Percentiles rank a stretch among this genome's conserved stretches.
These are phyloP conservation scores for Eulemur mongoz DNA, from an alignment of 2,797 vertebrate species.

Conservation along the genomic window DNA sequence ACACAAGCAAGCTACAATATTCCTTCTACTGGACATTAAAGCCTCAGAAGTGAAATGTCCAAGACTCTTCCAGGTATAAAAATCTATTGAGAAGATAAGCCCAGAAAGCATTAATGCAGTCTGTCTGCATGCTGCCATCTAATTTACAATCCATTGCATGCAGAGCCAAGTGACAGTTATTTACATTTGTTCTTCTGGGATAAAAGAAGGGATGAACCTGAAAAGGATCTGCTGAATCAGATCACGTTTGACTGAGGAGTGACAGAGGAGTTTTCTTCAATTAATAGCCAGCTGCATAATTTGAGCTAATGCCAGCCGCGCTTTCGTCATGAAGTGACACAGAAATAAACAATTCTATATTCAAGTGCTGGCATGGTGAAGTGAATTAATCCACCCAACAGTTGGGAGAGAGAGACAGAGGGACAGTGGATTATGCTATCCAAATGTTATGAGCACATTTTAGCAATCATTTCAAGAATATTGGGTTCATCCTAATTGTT, in stretches of 20 bases:
- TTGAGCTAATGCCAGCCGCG: conserved; percentile 79
- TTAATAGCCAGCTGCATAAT: conserved; percentile 84
- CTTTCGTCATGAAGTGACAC: conserved; percentile 76
- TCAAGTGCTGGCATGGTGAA: conserved; percentile 65
- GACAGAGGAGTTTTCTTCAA: conserved; percentile 78
- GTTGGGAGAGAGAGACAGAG: neutral
- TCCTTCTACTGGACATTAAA: neutral
- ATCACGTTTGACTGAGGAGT: conserved; percentile 69
- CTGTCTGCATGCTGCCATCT: neutral
- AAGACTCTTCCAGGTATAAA: conserved; percentile 64
- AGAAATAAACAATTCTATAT: conserved; percentile 74
- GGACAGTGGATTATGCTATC: neutral
- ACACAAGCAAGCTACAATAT: neutral
- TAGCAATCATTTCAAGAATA: neutral
- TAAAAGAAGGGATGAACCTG: conserved; percentile 51
- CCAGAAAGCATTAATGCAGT: conserved; percentile 60
- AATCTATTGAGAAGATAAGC: conserved; percentile 47
- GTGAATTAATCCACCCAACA: conserved; percentile 56
- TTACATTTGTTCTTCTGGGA: conserved; percentile 49
- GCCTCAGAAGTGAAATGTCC: conserved; percentile 10
- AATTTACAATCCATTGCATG: conserved; percentile 54
- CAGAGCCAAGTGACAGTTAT: conserved; percentile 59
- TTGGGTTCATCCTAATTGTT: neutral
- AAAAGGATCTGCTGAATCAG: conserved; percentile 79
- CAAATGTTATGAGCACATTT: conserved; percentile 28